Conservation (phyloP, 2,888 invertebrate species). For the Dorcus hopei region DNA sequence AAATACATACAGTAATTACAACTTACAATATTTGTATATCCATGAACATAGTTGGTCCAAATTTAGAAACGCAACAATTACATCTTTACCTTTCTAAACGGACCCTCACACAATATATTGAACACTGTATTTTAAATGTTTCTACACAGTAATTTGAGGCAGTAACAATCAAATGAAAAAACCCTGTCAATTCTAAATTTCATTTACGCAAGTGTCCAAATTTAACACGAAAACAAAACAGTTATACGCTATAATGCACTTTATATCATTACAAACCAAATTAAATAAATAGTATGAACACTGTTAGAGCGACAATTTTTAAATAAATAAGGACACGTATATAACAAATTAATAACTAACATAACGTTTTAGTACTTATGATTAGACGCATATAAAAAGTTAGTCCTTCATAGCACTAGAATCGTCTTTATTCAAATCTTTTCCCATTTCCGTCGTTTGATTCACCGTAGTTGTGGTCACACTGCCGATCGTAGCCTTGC, state of each 20-base stretch:
- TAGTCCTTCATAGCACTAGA: slow-evolving; percentile 42
- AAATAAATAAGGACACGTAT: slow-evolving; percentile 16
- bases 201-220: no score
- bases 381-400: slow-evolving; percentile 20
- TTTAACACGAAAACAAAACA: neutral
- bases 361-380: slow-evolving; percentile 27
- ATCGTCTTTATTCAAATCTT: slow-evolving; percentile 39
- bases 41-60: no score
- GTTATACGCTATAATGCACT: neutral
- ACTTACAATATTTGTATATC: neutral
- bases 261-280: slow-evolving; percentile 13
- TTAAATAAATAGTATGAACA: slow-evolving; percentile 11
- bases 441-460: slow-evolving; percentile 34
- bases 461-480: slow-evolving; percentile 20
- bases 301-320: slow-evolving; percentile 9
- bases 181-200: no score
- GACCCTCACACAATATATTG: no score
- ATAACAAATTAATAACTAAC: slow-evolving; percentile 6
- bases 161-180: no score
- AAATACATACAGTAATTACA: slow-evolving; percentile 12
- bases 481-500: slow-evolving; percentile 21
- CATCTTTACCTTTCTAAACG: no score
- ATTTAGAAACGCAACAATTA: no score
- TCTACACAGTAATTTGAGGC: no score
- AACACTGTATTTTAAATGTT: no score